A percentile compares a stretch with the other conserved stretches of the same genome.
These are phyloP conservation scores for Ptychadena robeensis DNA, from an alignment of 2,797 vertebrate species.

Conservation along the genomic window DNA sequence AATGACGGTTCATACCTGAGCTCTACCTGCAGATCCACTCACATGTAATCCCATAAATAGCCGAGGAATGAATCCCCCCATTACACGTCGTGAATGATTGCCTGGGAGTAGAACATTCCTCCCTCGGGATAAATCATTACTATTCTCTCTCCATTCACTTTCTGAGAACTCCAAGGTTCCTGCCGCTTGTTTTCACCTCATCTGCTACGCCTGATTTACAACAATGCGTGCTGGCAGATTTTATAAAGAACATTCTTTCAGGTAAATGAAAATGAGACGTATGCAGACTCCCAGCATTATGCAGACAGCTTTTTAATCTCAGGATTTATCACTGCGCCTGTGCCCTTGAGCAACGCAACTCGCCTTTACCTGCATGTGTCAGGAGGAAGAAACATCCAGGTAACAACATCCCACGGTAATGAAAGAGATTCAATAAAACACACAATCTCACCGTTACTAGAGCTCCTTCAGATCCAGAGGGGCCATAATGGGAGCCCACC, in stretches of 20 bases:
- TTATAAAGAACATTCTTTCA: slow-evolving; percentile 34
- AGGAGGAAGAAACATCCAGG: slow-evolving; percentile 7
- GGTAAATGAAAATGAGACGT: slow-evolving; percentile 46
- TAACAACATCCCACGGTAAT: slow-evolving; percentile 14
- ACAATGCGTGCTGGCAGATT: slow-evolving; percentile 28
- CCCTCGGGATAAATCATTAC: slow-evolving; percentile 9
- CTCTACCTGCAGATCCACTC: not conserved
- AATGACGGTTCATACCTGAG: not conserved
- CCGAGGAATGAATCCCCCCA: slow-evolving; percentile 6
- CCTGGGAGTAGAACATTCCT: slow-evolving; percentile 11
- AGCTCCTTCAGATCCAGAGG: slow-evolving; percentile 40
- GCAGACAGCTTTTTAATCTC: slow-evolving; percentile 53
- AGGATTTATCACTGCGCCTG: slow-evolving; percentile 53
- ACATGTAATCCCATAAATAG: not conserved
- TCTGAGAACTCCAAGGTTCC: not conserved
- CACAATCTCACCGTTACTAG: not conserved
- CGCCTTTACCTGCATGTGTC: slow-evolving; percentile 55
- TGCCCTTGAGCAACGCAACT: slow-evolving; percentile 44
- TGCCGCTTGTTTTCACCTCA: slow-evolving; percentile 3
- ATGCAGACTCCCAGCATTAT: slow-evolving; percentile 8
- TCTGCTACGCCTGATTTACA: slow-evolving; percentile 43
- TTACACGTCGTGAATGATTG: not conserved
- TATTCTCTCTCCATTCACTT: not conserved
- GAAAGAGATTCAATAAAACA: slow-evolving; percentile 10
- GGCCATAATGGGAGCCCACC: not conserved